Percentiles rank a stretch among this genome's conserved stretches.
Evolutionary conservation across 35 echinoderm and acorn worm genomes (phyloP).

Genomic region (Apostichopus parvimensis): DNA sequence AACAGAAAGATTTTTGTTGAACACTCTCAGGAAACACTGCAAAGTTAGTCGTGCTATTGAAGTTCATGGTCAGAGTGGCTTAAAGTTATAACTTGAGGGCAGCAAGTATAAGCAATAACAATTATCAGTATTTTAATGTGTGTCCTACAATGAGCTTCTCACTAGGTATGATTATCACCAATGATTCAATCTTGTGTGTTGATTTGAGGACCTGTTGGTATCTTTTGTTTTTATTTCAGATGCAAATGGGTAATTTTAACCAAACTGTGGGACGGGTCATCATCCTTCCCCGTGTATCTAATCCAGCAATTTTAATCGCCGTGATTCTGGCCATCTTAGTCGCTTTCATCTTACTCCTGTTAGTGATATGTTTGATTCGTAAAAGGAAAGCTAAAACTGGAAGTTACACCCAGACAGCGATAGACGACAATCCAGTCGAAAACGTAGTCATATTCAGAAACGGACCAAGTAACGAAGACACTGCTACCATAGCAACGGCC

Average conservation of each 20-base stretch:
- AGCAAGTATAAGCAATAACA: too few relatives aligned
- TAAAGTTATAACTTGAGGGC: too few relatives aligned
- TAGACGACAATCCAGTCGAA: neutral
- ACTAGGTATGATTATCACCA: too few relatives aligned
- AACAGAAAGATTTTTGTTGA: too few relatives aligned
- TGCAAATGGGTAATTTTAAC: conserved; percentile 45
- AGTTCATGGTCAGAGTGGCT: too few relatives aligned
- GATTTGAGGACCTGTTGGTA: too few relatives aligned
- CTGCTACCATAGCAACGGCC: neutral
- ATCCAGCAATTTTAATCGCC: neutral
- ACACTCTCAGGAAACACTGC: too few relatives aligned
- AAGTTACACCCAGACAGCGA: neutral
- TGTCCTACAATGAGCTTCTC: too few relatives aligned
- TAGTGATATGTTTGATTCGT: conserved; percentile 26
- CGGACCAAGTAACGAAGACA: neutral
- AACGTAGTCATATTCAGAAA: neutral
- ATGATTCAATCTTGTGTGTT: too few relatives aligned
- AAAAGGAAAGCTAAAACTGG: conserved; percentile 33
- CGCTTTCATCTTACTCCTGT: neutral
- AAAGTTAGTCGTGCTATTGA: too few relatives aligned
- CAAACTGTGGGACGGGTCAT: conserved; percentile 12
- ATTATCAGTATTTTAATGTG: too few relatives aligned
- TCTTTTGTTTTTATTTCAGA: neutral
- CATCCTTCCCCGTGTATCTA: conserved; percentile 12
- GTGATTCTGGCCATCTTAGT: conserved; percentile 11